Evolutionary conservation across 1,140 invertebrate species (phyloP), one percentile per base, ranked within the genome.

Genomic region (Drosophila nannoptera): DNA sequence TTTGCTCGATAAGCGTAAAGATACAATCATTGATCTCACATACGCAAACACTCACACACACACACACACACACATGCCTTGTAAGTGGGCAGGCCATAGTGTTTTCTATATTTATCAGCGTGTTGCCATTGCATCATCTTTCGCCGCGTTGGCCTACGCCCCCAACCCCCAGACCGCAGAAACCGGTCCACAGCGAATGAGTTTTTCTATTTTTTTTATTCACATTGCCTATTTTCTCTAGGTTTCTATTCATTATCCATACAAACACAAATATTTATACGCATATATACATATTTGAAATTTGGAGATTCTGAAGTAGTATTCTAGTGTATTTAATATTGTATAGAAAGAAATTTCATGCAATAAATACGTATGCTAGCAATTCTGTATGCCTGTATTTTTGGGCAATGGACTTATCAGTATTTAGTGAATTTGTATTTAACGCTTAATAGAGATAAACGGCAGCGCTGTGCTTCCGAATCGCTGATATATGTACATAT

Each of bases 21-120:
- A 42, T 50, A 58, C 59, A 54, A 32, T 53, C 49, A 68, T 46
- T 40, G 59, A 61, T 62, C 48, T 5, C 22, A 12, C 32, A 7
- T 32, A 54, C 14, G 46, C 33, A 42, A 0, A 42, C 14, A 58
- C 46, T 35, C 7, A 11, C 53, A 52, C 12, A 38, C 35, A 31
- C 45, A 38, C 16, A 45, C 29, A 33, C 12, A 48, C 12, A 22
- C 32, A n/a, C 9, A 7, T 11, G 32, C 8, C 4, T 35, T 38
- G 14, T 31, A 33, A 48, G 9, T 48, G 12, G 12, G 40, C 7
- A 16, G 40, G 7, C 5, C 14, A n/a, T 43, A 31, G n/a, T 11
- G 49, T 50, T 50, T 71, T 74, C 72, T 75, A 72, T 72, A 68
- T 75, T 75, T 75, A 75, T 72, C 63, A 72, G n/a, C 52, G 12